Evolutionary conservation across 2,113 vertebrate species (phyloP).

Genomic region (Ailuropoda melanoleuca): DNA sequence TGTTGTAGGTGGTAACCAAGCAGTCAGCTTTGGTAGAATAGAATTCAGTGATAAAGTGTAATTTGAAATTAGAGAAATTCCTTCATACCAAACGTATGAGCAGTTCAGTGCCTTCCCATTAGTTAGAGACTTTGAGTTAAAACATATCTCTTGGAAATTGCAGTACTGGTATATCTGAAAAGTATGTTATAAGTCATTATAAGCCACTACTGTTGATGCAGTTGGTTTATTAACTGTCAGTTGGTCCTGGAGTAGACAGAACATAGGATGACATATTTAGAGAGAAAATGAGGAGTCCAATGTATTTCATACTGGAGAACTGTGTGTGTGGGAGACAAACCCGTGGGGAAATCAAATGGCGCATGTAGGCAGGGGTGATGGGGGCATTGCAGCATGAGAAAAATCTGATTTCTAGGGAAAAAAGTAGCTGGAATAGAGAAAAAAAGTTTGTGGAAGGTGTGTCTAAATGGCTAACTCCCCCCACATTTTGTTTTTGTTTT

Average conservation of each 20-base stretch:
- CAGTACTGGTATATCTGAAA: background rate
- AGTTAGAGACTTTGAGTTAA: background rate
- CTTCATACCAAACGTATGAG: background rate
- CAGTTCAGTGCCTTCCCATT: background rate
- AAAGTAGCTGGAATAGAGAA: background rate
- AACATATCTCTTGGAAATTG: background rate
- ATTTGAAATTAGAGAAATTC: background rate
- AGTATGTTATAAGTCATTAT: background rate
- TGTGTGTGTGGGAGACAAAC: background rate
- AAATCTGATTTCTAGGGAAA: background rate
- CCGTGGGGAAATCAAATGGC: background rate
- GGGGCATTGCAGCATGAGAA: background rate
- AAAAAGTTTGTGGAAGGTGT: background rate
- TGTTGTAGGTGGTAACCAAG: background rate
- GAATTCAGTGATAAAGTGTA: background rate
- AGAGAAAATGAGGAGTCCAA: background rate
- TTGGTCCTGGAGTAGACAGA: background rate
- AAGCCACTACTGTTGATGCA: background rate
- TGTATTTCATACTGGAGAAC: background rate
- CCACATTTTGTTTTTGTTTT: too few relatives aligned
- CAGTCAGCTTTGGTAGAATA: background rate
- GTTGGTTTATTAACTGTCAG: background rate
- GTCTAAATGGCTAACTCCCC: background rate
- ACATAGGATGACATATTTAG: background rate
- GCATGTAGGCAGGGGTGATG: background rate